phyloP scores from a whole-genome alignment of 2,888 invertebrate species.

The Campopleginae sp. region DNA sequence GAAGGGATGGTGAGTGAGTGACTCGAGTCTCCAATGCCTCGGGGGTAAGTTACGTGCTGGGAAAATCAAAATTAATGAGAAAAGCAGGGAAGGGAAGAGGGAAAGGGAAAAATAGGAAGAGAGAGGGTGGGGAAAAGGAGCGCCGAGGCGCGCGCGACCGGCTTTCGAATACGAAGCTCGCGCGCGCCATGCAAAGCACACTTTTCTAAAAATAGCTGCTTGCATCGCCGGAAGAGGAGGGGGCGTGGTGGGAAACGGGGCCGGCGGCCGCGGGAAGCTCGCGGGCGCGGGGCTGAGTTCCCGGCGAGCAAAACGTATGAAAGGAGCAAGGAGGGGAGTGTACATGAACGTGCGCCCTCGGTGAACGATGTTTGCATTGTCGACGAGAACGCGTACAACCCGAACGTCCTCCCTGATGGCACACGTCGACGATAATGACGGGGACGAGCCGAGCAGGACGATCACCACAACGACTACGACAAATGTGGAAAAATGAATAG shows the following conservation, averaged over 20 bases:
- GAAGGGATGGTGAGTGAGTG: constrained; percentile 55
- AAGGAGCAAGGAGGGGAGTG: constrained; percentile 35
- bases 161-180: constrained; percentile 60
- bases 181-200: constrained; percentile 59
- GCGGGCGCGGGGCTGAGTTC: constrained; percentile 41
- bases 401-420: constrained; percentile 33
- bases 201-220: constrained; percentile 65
- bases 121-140: constrained; percentile 32
- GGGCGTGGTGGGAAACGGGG: constrained; percentile 44
- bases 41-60: constrained; percentile 67
- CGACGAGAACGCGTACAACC: constrained; percentile 52
- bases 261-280: constrained; percentile 50
- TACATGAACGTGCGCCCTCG: constrained; percentile 27
- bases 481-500: background rate
- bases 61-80: constrained; percentile 72
- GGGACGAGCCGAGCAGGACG: constrained; percentile 21
- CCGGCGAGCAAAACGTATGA: constrained; percentile 37
- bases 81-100: constrained; percentile 46
- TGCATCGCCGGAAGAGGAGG: constrained; percentile 46
- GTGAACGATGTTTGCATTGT: constrained; percentile 65
- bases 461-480: constrained; percentile 23
- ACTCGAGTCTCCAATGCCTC: constrained; percentile 60
- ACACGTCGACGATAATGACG: constrained; percentile 58
- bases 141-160: constrained; percentile 50
- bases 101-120: constrained; percentile 25